Conservation (phyloP, 2,113 vertebrate species). For the Hymenochirus boettgeri region DNA sequence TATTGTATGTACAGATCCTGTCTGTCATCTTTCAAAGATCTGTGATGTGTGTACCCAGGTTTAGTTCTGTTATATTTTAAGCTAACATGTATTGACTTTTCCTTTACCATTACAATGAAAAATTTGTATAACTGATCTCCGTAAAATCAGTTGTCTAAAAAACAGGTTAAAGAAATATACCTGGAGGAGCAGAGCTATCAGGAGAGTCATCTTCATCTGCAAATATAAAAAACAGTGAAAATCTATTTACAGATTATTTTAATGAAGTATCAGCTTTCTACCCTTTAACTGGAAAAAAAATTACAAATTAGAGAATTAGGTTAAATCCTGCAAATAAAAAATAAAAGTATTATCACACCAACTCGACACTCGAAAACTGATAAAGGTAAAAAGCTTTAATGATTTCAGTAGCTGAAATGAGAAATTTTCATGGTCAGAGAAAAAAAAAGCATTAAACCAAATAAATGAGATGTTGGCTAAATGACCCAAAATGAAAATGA, state of each 20-base stretch:
- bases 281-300: conserved; percentile 22
- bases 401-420: conserved; percentile 53
- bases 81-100: too few relatives aligned
- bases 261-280: background rate
- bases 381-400: conserved; percentile 49
- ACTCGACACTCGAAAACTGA: conserved; percentile 49
- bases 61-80: too few relatives aligned
- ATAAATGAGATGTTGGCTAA: conserved; percentile 45
- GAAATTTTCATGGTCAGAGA: conserved; percentile 46
- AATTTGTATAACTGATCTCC: too few relatives aligned
- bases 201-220: conserved; percentile 72
- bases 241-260: conserved; percentile 24
- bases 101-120: too few relatives aligned
- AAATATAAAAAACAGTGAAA: conserved; percentile 64
- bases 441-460: conserved; percentile 32
- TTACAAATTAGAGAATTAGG: conserved; percentile 10
- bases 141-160: too few relatives aligned
- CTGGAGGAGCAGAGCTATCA: conserved; percentile 63
- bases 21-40: too few relatives aligned
- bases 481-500: conserved; percentile 53
- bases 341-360: conserved; percentile 42
- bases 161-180: conserved; percentile 54
- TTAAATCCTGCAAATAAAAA: conserved; percentile 61
- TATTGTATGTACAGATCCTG: too few relatives aligned
- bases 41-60: too few relatives aligned